phyloP scores from a whole-genome alignment of 2,888 invertebrate genomes.

The Synanthedon myopaeformis region DNA sequence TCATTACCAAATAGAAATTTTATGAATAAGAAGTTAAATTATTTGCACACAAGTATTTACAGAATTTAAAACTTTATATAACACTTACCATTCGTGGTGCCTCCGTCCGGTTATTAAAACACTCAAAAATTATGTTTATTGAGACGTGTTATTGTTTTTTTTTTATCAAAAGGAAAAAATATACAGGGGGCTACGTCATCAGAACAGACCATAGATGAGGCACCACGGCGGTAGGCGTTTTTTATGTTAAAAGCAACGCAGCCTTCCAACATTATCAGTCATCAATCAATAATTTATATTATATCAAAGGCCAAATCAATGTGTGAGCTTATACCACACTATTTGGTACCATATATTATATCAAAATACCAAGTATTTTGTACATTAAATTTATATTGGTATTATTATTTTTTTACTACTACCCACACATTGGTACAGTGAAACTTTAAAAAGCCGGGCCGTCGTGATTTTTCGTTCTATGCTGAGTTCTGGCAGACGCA shows the following conservation, averaged over 20 bases:
- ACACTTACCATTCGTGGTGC: conserved; percentile 59
- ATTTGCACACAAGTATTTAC: too few species aligned
- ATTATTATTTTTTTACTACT: neutral
- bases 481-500: conserved; percentile 64
- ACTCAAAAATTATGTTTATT: neutral
- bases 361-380: too few species aligned
- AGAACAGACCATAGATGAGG: conserved; percentile 68
- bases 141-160: neutral
- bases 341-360: too few species aligned
- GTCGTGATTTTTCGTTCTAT: conserved; percentile 52
- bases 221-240: conserved; percentile 56
- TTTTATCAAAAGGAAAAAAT: conserved; percentile 2
- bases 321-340: neutral
- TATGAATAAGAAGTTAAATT: too few species aligned
- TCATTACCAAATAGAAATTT: too few species aligned
- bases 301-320: neutral
- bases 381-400: too few species aligned
- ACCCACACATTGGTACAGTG: conserved; percentile 5
- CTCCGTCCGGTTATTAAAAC: conserved; percentile 31
- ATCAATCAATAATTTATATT: conserved; percentile 52
- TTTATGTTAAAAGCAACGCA: conserved; percentile 17
- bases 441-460: conserved; percentile 38
- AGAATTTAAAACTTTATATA: too few species aligned
- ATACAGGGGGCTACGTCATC: conserved; percentile 47
- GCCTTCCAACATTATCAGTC: conserved; percentile 60